Percentiles rank a stretch among this genome's conserved stretches.
phyloP scores from a whole-genome alignment of 2,113 vertebrate genomes.

The Lamprotornis superbus region DNA sequence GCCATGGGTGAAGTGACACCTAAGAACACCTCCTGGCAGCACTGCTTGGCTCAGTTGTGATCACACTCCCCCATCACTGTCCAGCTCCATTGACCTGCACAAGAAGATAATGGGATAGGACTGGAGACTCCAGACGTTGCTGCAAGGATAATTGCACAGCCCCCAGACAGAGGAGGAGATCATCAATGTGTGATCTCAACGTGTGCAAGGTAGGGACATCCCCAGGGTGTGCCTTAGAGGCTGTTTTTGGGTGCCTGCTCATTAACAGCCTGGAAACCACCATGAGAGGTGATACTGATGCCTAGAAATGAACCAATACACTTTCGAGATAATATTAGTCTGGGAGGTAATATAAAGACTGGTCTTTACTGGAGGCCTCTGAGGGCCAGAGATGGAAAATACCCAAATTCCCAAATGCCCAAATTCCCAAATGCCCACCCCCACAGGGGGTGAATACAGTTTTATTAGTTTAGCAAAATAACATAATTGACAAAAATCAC shows the following conservation, averaged over 20 bases:
- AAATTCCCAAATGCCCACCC: not conserved
- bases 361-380: not conserved
- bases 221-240: not conserved
- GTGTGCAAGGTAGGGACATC: not conserved
- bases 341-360: not conserved
- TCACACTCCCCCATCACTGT: not conserved
- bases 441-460: not conserved
- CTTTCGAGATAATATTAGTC: not conserved
- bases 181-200: rapidly evolving
- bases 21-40: no score
- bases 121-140: not conserved
- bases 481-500: not conserved
- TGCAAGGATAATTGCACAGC: not conserved
- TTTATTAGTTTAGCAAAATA: not conserved
- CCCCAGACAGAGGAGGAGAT: not conserved
- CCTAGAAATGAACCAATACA: not conserved
- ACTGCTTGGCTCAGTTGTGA: not conserved
- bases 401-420: not conserved
- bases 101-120: not conserved
- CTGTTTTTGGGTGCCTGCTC: not conserved
- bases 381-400: not conserved
- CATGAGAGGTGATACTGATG: not conserved
- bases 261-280: not conserved
- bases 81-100: rapidly evolving
- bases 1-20: not conserved